A percentile compares a stretch with the other conserved stretches of the same genome.
phyloP scores from a whole-genome alignment of 2,888 invertebrate genomes.

The Camptogramma bilineatum region DNA sequence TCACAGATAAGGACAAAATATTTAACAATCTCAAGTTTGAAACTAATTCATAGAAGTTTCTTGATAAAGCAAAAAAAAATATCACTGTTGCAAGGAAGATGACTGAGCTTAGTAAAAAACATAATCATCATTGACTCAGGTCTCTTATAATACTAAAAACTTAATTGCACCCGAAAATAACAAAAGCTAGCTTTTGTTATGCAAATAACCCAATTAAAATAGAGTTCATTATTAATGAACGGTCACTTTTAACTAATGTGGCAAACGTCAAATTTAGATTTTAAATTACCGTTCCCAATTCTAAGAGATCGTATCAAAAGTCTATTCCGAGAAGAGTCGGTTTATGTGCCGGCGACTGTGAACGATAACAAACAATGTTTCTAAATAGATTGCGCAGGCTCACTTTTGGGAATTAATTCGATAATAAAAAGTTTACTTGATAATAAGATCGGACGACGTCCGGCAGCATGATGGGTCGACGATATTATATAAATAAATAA shows the following conservation, averaged over 20 bases:
- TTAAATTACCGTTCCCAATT: constrained; percentile 37
- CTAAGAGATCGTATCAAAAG: constrained; percentile 42
- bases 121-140: too few relatives aligned
- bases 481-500: too few relatives aligned
- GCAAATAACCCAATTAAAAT: constrained; percentile 27
- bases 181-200: constrained; percentile 16
- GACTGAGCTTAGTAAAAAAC: too few relatives aligned
- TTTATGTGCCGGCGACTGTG: constrained; percentile 41
- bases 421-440: constrained; percentile 12
- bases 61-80: too few relatives aligned
- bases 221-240: constrained; percentile 21
- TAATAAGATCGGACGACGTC: too few relatives aligned
- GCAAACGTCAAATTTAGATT: constrained; percentile 36
- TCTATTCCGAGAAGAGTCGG: constrained; percentile 43
- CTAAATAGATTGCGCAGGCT: constrained; percentile 36
- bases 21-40: not conserved
- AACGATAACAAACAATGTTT: constrained; percentile 40
- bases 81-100: too few relatives aligned
- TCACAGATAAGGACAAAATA: not conserved
- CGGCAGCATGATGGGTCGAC: too few relatives aligned
- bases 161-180: not conserved
- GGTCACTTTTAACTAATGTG: constrained; percentile 32
- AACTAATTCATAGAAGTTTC: too few relatives aligned
- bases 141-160: not conserved
- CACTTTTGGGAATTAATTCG: constrained; percentile 21